phyloP scores from a whole-genome alignment of 2,113 vertebrate genomes.

The Aldabrachelys gigantea region DNA sequence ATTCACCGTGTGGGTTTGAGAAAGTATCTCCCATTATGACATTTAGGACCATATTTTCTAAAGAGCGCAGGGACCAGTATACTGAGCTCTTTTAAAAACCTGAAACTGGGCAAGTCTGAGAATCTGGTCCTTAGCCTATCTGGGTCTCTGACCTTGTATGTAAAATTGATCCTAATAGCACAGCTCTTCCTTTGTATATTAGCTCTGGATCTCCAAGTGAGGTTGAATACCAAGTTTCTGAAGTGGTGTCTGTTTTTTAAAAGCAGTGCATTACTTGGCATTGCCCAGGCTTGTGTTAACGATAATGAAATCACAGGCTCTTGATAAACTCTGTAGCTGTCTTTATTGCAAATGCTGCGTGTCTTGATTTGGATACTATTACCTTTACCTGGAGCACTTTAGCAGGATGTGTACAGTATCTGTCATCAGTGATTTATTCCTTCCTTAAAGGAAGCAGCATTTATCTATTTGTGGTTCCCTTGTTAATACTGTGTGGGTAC shows the following conservation, averaged over 20 bases:
- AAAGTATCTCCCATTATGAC: neutral
- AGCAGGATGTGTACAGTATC: neutral
- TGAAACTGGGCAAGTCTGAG: neutral
- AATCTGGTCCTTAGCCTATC: neutral
- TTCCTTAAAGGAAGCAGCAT: neutral
- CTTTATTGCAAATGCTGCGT: constrained; percentile 24
- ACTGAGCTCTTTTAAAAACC: constrained; percentile 18
- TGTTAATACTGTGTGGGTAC: neutral
- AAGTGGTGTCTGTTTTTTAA: neutral
- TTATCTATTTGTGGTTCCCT: neutral
- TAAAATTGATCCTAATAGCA: neutral
- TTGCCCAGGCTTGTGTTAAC: neutral
- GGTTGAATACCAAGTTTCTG: neutral
- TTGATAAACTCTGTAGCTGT: neutral
- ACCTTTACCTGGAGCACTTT: neutral
- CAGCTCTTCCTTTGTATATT: neutral
- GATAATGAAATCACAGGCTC: neutral
- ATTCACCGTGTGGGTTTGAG: neutral
- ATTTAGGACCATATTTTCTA: neutral
- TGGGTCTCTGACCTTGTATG: neutral
- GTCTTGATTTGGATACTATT: neutral
- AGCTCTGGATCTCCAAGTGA: neutral
- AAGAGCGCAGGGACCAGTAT: neutral
- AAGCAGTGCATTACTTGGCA: neutral
- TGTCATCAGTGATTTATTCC: neutral